These are phyloP conservation scores for Tanytarsus gracilentus DNA, from an alignment of 2,888 invertebrate species.

Conservation along the genomic window DNA sequence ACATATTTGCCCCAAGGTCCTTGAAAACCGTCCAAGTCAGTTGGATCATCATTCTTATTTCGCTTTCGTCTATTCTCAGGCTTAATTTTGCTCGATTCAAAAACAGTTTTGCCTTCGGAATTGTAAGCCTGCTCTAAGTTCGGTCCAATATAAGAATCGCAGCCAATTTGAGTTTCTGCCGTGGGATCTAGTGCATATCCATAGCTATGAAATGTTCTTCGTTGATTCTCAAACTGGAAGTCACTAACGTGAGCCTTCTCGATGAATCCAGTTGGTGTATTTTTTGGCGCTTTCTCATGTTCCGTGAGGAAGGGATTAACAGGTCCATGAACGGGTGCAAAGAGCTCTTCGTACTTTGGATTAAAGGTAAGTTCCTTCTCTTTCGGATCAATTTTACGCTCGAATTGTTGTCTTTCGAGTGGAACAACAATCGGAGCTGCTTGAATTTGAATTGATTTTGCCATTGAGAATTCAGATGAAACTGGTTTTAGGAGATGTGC, in stretches of 20 bases:
- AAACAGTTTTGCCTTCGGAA: constrained; percentile 75
- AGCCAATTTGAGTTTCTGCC: constrained; percentile 41
- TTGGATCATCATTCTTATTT: constrained; percentile 77
- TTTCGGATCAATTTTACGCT: constrained; percentile 63
- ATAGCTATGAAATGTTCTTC: constrained; percentile 87
- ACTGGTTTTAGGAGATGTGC: constrained; percentile 50
- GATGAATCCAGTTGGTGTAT: constrained; percentile 87
- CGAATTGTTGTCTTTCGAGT: constrained; percentile 48
- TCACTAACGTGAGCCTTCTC: constrained; percentile 92
- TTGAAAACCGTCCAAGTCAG: constrained; percentile 87
- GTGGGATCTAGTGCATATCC: constrained; percentile 95
- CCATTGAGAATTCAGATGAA: constrained; percentile 50
- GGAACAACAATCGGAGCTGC: constrained; percentile 78
- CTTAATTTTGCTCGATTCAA: constrained; percentile 63
- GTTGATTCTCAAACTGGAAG: constrained; percentile 95
- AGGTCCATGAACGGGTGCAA: constrained; percentile 84
- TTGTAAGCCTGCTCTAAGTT: constrained; percentile 61
- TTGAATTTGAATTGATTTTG: constrained; percentile 59
- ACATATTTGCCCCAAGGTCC: constrained; percentile 97
- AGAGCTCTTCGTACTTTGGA: constrained; percentile 90
- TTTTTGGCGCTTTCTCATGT: constrained; percentile 78
- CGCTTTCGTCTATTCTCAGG: constrained; percentile 73
- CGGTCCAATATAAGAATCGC: constrained; percentile 46
- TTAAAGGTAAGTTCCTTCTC: constrained; percentile 79
- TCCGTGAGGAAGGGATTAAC: constrained; percentile 87